Evolutionary conservation across 2,113 vertebrate species (phyloP).

Genomic region (Syrrhaptes paradoxus): DNA sequence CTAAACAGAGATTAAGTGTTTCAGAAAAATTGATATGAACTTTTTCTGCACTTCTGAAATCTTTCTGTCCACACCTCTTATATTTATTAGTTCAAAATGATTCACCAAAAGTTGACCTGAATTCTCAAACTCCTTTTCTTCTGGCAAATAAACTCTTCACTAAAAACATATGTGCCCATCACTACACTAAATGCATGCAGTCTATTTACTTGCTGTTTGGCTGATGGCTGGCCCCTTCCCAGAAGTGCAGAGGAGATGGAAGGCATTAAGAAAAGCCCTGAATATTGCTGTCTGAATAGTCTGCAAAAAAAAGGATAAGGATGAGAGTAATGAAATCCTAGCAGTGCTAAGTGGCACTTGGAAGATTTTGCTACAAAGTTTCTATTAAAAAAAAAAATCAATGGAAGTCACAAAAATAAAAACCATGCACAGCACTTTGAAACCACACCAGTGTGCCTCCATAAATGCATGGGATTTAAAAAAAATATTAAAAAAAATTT

Average conservation of each 20-base stretch:
- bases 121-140: conserved; percentile 39
- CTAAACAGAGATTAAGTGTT: neutral
- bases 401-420: neutral
- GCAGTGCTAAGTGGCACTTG: neutral
- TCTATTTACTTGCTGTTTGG: conserved; percentile 35
- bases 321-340: conserved; percentile 24
- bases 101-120: conserved; percentile 45
- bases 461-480: neutral
- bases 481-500: neutral
- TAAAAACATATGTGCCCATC: conserved; percentile 52
- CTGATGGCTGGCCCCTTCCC: conserved; percentile 32
- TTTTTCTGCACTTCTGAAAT: conserved; percentile 23
- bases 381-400: neutral
- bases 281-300: conserved; percentile 25
- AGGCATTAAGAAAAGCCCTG: conserved; percentile 51
- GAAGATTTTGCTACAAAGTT: conserved; percentile 8
- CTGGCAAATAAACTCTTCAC: conserved; percentile 53
- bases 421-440: neutral
- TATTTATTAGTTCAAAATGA: conserved; percentile 41
- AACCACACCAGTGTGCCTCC: neutral
- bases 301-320: neutral
- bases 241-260: conserved; percentile 38
- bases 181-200: neutral
- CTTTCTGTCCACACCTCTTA: conserved; percentile 40
- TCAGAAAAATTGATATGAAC: neutral